Conservation (phyloP, 2,888 invertebrate genomes). For the Panzeria rudis region DNA sequence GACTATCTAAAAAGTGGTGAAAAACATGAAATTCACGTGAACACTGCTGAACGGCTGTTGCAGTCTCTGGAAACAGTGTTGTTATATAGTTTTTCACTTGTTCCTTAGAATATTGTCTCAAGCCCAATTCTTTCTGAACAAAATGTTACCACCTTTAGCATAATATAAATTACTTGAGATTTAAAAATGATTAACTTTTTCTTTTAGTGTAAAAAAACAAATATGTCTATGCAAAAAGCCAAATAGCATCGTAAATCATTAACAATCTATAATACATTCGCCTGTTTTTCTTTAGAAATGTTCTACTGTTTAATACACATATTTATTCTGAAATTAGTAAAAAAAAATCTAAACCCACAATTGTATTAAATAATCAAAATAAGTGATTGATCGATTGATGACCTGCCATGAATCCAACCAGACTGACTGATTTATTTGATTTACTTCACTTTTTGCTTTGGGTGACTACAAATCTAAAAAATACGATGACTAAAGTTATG, state of each 20-base stretch:
- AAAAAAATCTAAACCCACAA: constrained; percentile 26
- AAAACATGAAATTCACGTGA: too few species aligned
- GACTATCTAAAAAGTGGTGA: too few species aligned
- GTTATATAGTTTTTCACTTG: too few species aligned
- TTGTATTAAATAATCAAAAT: constrained; percentile 56
- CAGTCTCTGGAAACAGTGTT: too few species aligned
- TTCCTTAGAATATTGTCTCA: too few species aligned
- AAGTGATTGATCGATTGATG: constrained; percentile 64
- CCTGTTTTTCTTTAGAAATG: background rate
- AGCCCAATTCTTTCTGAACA: too few species aligned
- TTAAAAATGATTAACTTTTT: too few species aligned
- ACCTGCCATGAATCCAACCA: background rate
- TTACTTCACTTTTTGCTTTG: constrained; percentile 25
- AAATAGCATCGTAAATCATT: background rate
- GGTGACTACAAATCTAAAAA: constrained; percentile 14
- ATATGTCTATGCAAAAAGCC: too few species aligned
- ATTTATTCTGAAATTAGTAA: constrained; percentile 45
- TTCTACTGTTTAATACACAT: too few species aligned
- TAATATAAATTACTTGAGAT: too few species aligned
- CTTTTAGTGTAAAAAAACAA: background rate
- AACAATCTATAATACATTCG: background rate
- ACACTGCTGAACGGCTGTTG: too few species aligned
- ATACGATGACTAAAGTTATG: background rate
- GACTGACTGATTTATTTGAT: constrained; percentile 32
- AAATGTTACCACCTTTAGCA: too few species aligned